These are phyloP conservation scores for Oscheius sp. DNA, from an alignment of 2,888 invertebrate genomes.

Conservation along the genomic window DNA sequence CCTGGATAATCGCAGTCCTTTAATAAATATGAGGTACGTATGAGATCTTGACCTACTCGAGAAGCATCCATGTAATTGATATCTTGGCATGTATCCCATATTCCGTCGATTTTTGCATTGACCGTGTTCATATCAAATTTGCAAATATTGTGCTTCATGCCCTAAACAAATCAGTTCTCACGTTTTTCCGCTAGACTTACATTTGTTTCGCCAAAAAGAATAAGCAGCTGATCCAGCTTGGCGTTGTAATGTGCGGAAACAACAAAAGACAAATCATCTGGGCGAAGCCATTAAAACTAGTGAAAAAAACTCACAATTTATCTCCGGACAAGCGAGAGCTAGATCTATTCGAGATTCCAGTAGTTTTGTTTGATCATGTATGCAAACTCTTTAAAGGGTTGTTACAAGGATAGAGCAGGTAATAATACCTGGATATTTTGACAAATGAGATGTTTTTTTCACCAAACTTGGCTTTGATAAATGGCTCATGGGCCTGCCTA, in stretches of 20 bases:
- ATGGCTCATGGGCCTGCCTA: slow-evolving; percentile 43
- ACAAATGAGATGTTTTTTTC: slow-evolving; percentile 1
- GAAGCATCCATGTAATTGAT: slow-evolving; percentile 23
- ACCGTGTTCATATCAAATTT: slow-evolving; percentile 35
- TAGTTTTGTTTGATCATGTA: background rate
- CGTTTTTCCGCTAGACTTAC: background rate
- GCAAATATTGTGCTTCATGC: slow-evolving; percentile 19
- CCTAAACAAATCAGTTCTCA: background rate
- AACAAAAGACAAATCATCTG: slow-evolving; percentile 29
- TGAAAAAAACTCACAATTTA: background rate
- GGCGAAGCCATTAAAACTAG: slow-evolving; percentile 6
- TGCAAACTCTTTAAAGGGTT: slow-evolving; percentile 14
- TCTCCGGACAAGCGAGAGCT: slow-evolving; percentile 1
- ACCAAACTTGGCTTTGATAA: background rate
- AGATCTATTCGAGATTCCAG: slow-evolving; percentile 27
- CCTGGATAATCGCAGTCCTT: slow-evolving; percentile 6
- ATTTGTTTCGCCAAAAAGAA: slow-evolving; percentile 26
- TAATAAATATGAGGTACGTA: slow-evolving; percentile 1
- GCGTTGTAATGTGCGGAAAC: slow-evolving; percentile 37
- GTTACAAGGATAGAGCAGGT: background rate
- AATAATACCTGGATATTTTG: slow-evolving; percentile 10
- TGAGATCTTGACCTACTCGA: background rate
- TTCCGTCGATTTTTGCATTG: slow-evolving; percentile 32
- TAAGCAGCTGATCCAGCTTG: slow-evolving; percentile 17
- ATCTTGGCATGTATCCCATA: slow-evolving; percentile 43